phyloP scores from a whole-genome alignment of 2,113 vertebrate species.

The Danionella cerebrum region DNA sequence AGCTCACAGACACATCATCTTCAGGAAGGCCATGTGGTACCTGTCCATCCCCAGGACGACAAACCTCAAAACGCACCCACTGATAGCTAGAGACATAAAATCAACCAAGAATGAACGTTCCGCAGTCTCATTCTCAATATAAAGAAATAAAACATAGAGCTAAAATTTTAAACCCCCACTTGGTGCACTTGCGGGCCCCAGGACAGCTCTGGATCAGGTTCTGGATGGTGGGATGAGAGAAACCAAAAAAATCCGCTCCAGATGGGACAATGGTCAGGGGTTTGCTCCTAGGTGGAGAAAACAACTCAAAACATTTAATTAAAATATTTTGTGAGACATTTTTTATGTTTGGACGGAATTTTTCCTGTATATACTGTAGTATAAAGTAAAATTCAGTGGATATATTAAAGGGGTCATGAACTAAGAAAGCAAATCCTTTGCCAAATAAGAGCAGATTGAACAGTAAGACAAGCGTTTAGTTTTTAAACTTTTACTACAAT shows the following conservation, averaged over 20 bases:
- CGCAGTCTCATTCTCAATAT: too few species aligned
- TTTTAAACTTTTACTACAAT: too few species aligned
- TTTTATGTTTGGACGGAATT: too few species aligned
- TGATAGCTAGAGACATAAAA: constrained; percentile 62
- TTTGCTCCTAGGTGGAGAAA: constrained; percentile 57
- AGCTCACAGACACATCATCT: constrained; percentile 67
- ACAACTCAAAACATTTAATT: background rate
- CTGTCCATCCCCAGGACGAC: constrained; percentile 67
- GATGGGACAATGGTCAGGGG: constrained; percentile 60
- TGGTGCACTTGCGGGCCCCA: constrained; percentile 77
- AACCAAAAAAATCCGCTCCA: constrained; percentile 84
- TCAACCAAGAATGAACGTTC: background rate
- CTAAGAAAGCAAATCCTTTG: too few species aligned
- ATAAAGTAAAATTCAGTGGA: too few species aligned
- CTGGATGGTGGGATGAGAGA: constrained; percentile 81
- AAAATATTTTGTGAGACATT: too few species aligned
- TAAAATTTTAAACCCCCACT: constrained; percentile 34
- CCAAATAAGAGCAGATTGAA: too few species aligned
- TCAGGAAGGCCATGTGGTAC: constrained; percentile 62
- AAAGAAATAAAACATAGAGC: too few species aligned
- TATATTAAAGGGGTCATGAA: too few species aligned
- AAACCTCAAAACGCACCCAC: constrained; percentile 82
- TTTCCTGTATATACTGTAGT: too few species aligned
- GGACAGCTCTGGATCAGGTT: constrained; percentile 87
- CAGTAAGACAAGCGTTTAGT: too few species aligned